Evolutionary conservation across 2,113 vertebrate species (phyloP).

Genomic region (Nestor notabilis): DNA sequence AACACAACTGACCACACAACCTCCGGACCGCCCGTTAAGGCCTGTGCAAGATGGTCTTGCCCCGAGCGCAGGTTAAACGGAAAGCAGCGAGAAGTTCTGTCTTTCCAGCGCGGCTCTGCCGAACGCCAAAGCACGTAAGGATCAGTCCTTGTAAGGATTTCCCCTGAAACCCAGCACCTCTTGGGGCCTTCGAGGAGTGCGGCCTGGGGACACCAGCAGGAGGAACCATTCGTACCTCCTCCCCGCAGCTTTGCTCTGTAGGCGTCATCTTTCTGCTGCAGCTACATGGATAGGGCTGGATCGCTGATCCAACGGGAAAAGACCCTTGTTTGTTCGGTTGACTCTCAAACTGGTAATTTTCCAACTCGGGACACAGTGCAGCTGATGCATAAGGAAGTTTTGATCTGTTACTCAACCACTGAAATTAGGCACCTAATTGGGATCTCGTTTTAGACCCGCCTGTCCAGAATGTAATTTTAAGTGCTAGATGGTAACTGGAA

Average conservation of each 20-base stretch:
- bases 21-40: too few relatives aligned
- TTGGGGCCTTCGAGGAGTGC: fast-evolving
- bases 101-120: not conserved
- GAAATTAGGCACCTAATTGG: not conserved
- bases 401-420: not conserved
- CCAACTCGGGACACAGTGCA: not conserved
- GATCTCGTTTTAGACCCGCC: not conserved
- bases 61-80: fast-evolving
- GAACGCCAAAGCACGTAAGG: not conserved
- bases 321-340: not conserved
- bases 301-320: not conserved
- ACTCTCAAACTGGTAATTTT: not conserved
- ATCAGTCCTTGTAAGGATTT: not conserved
- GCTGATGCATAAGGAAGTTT: not conserved
- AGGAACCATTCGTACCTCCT: not conserved
- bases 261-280: not conserved
- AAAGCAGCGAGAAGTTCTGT: not conserved
- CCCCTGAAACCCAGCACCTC: not conserved
- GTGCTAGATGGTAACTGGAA: not conserved
- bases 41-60: fast-evolving
- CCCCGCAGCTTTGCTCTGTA: fast-evolving
- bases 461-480: not conserved
- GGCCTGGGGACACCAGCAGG: not conserved
- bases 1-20: too few relatives aligned
- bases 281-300: not conserved